Conservation (phyloP, 2,797 vertebrate genomes). For the Pseudotriccus pelzelni region DNA sequence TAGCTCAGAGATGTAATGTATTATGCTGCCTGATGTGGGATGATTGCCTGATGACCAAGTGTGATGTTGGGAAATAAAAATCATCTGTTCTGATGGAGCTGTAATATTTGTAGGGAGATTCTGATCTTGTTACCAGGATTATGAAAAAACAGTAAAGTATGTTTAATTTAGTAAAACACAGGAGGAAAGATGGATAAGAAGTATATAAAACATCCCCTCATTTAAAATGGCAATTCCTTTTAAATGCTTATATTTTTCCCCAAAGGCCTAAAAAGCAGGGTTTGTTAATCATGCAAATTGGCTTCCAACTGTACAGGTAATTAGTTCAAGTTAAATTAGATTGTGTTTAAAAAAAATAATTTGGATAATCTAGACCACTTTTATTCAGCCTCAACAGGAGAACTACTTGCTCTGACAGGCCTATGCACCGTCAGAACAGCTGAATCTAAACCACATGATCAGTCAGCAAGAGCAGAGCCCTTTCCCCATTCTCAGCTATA, state of each 20-base stretch:
- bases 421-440: background rate
- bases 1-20: constrained; percentile 19
- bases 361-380: background rate
- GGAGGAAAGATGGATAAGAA: background rate
- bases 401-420: background rate
- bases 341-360: background rate
- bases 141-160: background rate
- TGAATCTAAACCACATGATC: background rate
- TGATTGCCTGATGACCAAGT: constrained; percentile 23
- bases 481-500: background rate
- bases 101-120: background rate
- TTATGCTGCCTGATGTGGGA: constrained; percentile 30
- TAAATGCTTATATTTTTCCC: background rate
- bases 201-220: background rate
- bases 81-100: background rate
- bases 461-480: background rate
- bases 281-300: background rate
- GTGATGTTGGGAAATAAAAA: constrained; percentile 16
- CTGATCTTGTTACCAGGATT: background rate
- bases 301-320: background rate
- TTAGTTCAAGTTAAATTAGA: background rate
- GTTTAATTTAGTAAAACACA: background rate
- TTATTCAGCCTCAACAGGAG: background rate
- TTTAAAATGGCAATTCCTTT: background rate
- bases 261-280: background rate